These are phyloP conservation scores for Streblospio benedicti DNA, from an alignment of 1,140 invertebrate genomes.

Conservation along the genomic window DNA sequence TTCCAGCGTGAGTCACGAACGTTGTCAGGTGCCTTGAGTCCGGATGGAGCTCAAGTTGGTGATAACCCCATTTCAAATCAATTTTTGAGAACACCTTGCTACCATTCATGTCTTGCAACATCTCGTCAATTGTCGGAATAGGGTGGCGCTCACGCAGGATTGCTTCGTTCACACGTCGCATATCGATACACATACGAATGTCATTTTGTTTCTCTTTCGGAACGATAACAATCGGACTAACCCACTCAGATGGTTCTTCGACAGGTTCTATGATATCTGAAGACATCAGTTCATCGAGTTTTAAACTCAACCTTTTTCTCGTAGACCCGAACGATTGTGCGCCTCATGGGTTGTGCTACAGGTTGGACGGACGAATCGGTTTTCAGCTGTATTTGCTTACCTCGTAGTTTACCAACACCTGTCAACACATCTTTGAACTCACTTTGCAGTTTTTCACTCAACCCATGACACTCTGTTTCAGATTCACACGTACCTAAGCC, in stretches of 20 bases:
- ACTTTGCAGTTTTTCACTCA: too few relatives aligned
- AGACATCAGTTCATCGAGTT: constrained; percentile 4
- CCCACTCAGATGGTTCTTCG: constrained; percentile 3
- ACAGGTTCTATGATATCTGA: constrained; percentile 13
- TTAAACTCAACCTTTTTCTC: background rate
- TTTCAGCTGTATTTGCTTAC: too few relatives aligned
- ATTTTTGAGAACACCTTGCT: constrained; percentile 16
- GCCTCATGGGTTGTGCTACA: too few relatives aligned
- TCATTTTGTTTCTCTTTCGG: constrained; percentile 7
- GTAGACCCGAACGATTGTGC: too few relatives aligned
- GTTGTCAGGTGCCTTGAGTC: constrained; percentile 11
- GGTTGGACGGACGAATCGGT: too few relatives aligned
- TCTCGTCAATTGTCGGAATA: constrained; percentile 13
- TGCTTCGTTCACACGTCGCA: constrained; percentile 9
- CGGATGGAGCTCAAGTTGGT: constrained; percentile 22
- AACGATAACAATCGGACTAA: constrained; percentile 11
- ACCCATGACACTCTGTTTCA: too few relatives aligned
- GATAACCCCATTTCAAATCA: constrained; percentile 20
- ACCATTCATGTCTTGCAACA: constrained; percentile 5
- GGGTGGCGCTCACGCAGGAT: constrained; percentile 11
- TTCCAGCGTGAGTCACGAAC: constrained; percentile 9
- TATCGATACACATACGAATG: constrained; percentile 11
- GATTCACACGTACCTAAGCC: too few relatives aligned
- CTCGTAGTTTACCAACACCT: too few relatives aligned
- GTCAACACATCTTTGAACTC: too few relatives aligned